A percentile compares a stretch with the other conserved stretches of the same genome.
Conservation (phyloP, 2,113 vertebrate species). For the Toxotes chatareus region DNA sequence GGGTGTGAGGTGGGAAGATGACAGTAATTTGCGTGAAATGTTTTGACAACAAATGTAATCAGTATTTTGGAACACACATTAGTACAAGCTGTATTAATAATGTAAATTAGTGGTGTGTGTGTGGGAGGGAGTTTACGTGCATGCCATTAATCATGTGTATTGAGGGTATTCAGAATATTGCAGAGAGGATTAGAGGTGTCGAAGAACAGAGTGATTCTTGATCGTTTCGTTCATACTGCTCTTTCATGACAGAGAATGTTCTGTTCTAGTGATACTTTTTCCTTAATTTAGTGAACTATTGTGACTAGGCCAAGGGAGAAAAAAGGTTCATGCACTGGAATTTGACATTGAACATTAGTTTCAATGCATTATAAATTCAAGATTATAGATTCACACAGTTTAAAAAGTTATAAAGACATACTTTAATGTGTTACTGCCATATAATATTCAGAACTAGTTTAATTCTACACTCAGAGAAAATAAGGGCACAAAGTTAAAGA, state of each 20-base stretch:
- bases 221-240: constrained; percentile 47
- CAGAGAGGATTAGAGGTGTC: constrained; percentile 32
- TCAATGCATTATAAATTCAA: neutral
- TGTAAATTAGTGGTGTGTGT: constrained; percentile 46
- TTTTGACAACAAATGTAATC: constrained; percentile 66
- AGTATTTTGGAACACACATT: constrained; percentile 71
- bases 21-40: constrained; percentile 41
- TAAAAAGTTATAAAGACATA: neutral
- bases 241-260: constrained; percentile 53
- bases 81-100: constrained; percentile 63
- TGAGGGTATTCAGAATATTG: constrained; percentile 28
- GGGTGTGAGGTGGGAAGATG: constrained; percentile 30
- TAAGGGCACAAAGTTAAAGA: constrained; percentile 22
- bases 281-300: constrained; percentile 43
- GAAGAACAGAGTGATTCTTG: constrained; percentile 27
- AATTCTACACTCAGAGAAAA: constrained; percentile 27
- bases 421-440: constrained; percentile 9
- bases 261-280: constrained; percentile 41
- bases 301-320: constrained; percentile 33
- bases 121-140: constrained; percentile 26
- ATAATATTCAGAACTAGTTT: neutral
- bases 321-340: neutral
- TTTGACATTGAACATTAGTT: constrained; percentile 10
- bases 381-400: neutral
- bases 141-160: constrained; percentile 35